A percentile compares a stretch with the other conserved stretches of the same genome.
Conservation (phyloP, 2,888 invertebrate species). For the Metellina segmentata region DNA sequence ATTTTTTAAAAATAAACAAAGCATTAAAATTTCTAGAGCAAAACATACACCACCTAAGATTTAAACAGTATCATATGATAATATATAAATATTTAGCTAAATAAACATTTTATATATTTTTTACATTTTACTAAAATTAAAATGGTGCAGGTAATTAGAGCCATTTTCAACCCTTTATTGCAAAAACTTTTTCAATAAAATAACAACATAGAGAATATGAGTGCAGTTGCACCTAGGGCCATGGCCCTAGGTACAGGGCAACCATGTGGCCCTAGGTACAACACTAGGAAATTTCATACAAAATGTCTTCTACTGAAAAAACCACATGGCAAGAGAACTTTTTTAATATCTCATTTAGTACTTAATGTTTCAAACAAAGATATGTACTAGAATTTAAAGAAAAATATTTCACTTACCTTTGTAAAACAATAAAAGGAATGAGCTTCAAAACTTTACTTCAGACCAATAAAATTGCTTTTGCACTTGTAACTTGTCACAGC, state of each 20-base stretch:
- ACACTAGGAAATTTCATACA: conserved; percentile 3
- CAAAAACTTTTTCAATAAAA: not conserved
- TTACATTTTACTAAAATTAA: not conserved
- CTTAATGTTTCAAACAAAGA: not conserved
- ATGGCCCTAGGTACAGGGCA: not conserved
- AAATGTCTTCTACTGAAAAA: conserved; percentile 3
- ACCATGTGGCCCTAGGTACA: not conserved
- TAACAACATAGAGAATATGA: not conserved
- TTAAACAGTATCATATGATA: too few relatives aligned
- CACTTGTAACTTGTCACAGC: not conserved
- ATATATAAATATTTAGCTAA: too few relatives aligned
- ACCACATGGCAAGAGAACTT: not conserved
- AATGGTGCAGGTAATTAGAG: not conserved
- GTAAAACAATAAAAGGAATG: not conserved
- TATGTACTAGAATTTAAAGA: not conserved
- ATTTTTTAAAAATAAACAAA: too few relatives aligned
- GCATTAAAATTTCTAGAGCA: too few relatives aligned
- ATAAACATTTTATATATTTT: too few relatives aligned
- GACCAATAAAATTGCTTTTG: not conserved
- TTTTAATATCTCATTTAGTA: conserved; percentile 2
- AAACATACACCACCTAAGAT: too few relatives aligned
- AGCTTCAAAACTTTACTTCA: not conserved
- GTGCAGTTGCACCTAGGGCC: not conserved
- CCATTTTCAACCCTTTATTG: not conserved
- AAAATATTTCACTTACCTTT: conserved; percentile 1